phyloP scores from a whole-genome alignment of 2,797 vertebrate genomes.

The Poeciliopsis turneri region DNA sequence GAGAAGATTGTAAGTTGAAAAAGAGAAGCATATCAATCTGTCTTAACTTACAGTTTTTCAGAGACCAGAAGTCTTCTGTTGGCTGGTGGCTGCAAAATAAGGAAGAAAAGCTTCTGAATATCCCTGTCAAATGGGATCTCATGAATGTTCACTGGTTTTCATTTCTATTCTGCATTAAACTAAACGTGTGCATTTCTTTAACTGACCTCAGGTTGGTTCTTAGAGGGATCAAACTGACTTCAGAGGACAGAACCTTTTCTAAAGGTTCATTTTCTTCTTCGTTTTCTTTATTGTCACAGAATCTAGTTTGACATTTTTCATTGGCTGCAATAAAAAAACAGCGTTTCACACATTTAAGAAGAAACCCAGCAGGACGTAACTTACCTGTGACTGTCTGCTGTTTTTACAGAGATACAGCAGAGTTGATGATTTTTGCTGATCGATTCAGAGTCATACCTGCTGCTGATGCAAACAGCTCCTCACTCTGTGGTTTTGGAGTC shows the following conservation, averaged over 20 bases:
- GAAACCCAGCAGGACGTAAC: not conserved
- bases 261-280: not conserved
- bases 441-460: not conserved
- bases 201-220: conserved; percentile 40
- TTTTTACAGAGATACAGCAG: not conserved
- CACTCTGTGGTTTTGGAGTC: not conserved
- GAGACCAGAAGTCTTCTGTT: conserved; percentile 31
- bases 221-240: conserved; percentile 7
- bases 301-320: not conserved
- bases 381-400: not conserved
- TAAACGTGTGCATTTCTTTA: not conserved
- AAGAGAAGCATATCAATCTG: not conserved
- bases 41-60: conserved; percentile 62
- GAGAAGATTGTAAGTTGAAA: not conserved
- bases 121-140: not conserved
- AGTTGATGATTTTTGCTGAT: not conserved
- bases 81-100: conserved; percentile 25
- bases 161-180: not conserved
- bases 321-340: not conserved
- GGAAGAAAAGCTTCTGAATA: not conserved
- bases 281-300: not conserved
- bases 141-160: not conserved
- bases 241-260: conserved; percentile 15
- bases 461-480: not conserved
- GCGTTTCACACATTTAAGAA: not conserved